Evolutionary conservation across 2,113 vertebrate species (phyloP), one percentile per base, ranked within the genome.

Genomic region (Corydoras sp.): DNA sequence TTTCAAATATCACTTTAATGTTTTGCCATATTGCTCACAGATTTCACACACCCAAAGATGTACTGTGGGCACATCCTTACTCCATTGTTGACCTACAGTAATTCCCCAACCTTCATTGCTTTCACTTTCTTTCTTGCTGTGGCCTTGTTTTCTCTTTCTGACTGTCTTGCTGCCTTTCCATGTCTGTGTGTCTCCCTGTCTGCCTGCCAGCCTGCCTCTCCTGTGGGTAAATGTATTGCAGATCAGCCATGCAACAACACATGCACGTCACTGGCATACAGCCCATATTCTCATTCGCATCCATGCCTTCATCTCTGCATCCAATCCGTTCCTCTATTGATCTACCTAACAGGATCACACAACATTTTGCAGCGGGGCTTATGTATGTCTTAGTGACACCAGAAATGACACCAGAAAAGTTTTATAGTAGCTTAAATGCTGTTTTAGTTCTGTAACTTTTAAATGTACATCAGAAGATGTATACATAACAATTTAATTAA

Each of bases 111-210:
- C 56, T 56, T 53, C 53, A 48, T 60, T n/a, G 72, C 31, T 59
- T 81, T 86, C 62, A 62, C 83, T 85, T 80, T 76, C 60, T 71
- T 58, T 76, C 70, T 50, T 32, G 51, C 15, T 60, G 15, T 60
- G 56, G 51, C 59, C 48, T 69, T 31, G 68, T 66, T 35, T 32
- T 14, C 10, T 12, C 49, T 51, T 14, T 13, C 6, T 50, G 12
- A 65, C 51, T 71, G 30, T 49, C 30, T 49, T 64, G 49, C 65
- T 29, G 18, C 18, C 24, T 51, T 29, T 24, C 12, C 55, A 15
- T 58, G 24, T 43, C 50, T 5, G 18, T 24, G 18, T 24, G 3
- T 64, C 61, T 66, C 56, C 61, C 54, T 75, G 76, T 30, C 56
- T 69, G 18, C 12, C 59, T 56, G 71, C 30, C 32, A 8, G 53